Conservation (phyloP, 2,113 vertebrate genomes). For the Psammodynastes pulverulentus region DNA sequence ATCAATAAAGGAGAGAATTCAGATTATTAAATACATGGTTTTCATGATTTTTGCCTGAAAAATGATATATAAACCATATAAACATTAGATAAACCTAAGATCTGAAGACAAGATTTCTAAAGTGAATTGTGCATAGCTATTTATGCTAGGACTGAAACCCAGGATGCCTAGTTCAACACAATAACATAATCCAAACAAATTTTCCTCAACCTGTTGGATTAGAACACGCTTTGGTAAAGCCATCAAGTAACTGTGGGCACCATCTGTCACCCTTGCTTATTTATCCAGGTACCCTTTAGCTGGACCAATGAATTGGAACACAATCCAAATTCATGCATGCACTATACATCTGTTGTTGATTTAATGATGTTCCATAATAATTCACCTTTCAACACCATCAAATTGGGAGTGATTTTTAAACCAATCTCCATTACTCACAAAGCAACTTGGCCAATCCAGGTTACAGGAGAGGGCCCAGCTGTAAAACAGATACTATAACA, state of each 20-base stretch:
- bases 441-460: neutral
- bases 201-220: neutral
- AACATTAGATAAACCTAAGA: neutral
- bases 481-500: neutral
- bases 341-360: neutral
- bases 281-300: neutral
- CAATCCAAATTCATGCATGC: neutral
- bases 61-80: neutral
- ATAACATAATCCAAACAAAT: neutral
- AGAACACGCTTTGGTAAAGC: neutral
- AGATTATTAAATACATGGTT: neutral
- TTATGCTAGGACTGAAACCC: neutral
- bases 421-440: neutral
- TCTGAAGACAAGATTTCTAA: neutral
- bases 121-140: neutral
- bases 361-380: neutral
- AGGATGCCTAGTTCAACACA: neutral
- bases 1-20: neutral
- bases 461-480: neutral
- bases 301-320: neutral
- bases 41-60: neutral
- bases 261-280: neutral
- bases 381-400: neutral
- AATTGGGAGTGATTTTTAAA: neutral
- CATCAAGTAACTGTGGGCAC: neutral